Evolutionary conservation across 2,888 invertebrate species (phyloP).

Genomic region (Acholoe squamosa): DNA sequence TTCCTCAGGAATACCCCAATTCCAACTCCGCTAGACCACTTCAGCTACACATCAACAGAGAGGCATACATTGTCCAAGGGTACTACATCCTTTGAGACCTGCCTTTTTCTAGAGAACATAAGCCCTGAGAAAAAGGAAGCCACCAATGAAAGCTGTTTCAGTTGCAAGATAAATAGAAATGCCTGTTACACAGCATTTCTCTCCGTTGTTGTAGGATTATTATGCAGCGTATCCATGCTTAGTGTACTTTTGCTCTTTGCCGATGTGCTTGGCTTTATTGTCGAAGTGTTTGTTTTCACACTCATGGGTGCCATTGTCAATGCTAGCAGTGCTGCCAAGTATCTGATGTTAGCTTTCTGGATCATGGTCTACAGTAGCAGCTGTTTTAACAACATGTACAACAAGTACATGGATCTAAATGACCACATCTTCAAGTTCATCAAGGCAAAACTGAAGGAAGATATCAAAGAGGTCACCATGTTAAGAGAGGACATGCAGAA

Average conservation of each 20-base stretch:
- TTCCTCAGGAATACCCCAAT: constrained; percentile 63
- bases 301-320: constrained; percentile 82
- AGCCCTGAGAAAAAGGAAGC: constrained; percentile 65
- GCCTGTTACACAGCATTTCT: constrained; percentile 56
- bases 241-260: constrained; percentile 76
- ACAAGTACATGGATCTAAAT: constrained; percentile 79
- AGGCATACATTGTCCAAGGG: constrained; percentile 66
- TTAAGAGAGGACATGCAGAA: constrained; percentile 78
- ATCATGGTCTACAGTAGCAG: constrained; percentile 80
- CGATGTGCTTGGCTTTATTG: constrained; percentile 78
- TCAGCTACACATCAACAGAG: background rate
- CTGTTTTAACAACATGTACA: constrained; percentile 80
- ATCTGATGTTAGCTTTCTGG: constrained; percentile 79
- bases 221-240: constrained; percentile 66
- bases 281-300: constrained; percentile 80
- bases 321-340: constrained; percentile 78
- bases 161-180: constrained; percentile 57
- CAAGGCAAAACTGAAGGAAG: constrained; percentile 76
- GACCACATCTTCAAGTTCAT: constrained; percentile 78
- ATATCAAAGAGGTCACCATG: constrained; percentile 78
- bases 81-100: constrained; percentile 69
- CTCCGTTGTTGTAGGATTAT: constrained; percentile 67
- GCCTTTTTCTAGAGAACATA: constrained; percentile 70
- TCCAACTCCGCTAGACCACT: constrained; percentile 29
- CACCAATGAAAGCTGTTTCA: constrained; percentile 40